These are phyloP conservation scores for Cheilosia pagana DNA, from an alignment of 2,888 invertebrate species.

Conservation along the genomic window DNA sequence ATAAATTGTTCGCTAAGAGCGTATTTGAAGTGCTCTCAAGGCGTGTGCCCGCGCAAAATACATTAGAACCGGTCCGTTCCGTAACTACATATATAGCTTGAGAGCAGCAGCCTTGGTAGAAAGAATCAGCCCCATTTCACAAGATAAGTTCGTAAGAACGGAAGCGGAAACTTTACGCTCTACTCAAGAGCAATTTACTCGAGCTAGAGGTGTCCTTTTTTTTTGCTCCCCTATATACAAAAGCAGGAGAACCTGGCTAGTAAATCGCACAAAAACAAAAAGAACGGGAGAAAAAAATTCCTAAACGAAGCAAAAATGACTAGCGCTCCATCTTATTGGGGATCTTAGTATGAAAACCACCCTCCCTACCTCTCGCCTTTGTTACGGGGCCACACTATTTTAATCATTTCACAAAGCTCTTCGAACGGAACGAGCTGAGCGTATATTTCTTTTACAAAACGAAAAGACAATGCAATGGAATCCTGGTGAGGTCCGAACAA, in stretches of 20 bases:
- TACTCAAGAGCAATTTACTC: constrained; percentile 71
- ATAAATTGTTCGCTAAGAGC: constrained; percentile 75
- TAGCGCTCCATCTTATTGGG: constrained; percentile 34
- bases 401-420: constrained; percentile 58
- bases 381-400: constrained; percentile 48
- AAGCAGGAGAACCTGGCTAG: constrained; percentile 20
- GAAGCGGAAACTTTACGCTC: constrained; percentile 69
- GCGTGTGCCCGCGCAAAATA: constrained; percentile 65
- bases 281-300: background rate
- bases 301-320: constrained; percentile 55
- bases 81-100: constrained; percentile 14
- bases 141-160: constrained; percentile 46
- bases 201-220: constrained; percentile 30
- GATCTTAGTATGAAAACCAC: constrained; percentile 18
- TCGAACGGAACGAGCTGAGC: constrained; percentile 17
- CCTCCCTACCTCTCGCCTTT: constrained; percentile 1
- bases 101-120: background rate
- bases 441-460: constrained; percentile 19
- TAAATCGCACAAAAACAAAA: constrained; percentile 49
- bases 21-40: constrained; percentile 66
- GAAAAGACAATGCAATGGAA: constrained; percentile 53
- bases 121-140: constrained; percentile 16
- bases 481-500: constrained; percentile 55
- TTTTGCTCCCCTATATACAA: background rate
- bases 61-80: constrained; percentile 57